Percentiles rank a stretch among this genome's conserved stretches.
phyloP scores from a whole-genome alignment of 2,797 vertebrate genomes.

The Darevskia mixta region DNA sequence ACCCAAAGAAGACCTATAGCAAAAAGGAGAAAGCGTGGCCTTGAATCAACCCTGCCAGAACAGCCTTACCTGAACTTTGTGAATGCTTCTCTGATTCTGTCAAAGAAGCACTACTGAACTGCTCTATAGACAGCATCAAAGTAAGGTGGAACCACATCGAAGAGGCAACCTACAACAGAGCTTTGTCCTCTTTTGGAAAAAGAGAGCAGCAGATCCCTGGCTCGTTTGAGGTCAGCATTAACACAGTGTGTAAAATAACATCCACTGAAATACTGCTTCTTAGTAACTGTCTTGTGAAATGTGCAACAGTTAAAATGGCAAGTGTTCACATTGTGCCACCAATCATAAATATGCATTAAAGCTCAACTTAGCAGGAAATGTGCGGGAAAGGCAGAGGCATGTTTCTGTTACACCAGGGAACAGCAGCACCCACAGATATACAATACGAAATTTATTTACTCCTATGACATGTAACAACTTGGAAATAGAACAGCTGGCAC shows the following conservation, averaged over 20 bases:
- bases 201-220: too few species aligned
- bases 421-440: constrained; percentile 31
- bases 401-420: background rate
- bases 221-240: too few species aligned
- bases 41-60: too few species aligned
- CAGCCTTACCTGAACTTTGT: too few species aligned
- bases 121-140: too few species aligned
- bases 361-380: background rate
- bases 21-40: too few species aligned
- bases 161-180: too few species aligned
- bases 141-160: too few species aligned
- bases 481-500: constrained; percentile 76
- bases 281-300: background rate
- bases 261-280: background rate
- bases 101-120: too few species aligned
- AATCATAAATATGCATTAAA: background rate
- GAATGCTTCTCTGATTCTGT: too few species aligned
- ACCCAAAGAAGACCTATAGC: too few species aligned
- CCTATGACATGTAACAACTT: constrained; percentile 63
- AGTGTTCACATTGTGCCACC: background rate
- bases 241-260: background rate
- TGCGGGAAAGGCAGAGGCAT: background rate
- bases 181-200: too few species aligned
- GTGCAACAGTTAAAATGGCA: background rate
- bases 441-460: constrained; percentile 63